Evolutionary conservation across 64 coral and sea anemone genomes (phyloP), one percentile per base, ranked within the genome.

Genomic region (Montipora foliosa): DNA sequence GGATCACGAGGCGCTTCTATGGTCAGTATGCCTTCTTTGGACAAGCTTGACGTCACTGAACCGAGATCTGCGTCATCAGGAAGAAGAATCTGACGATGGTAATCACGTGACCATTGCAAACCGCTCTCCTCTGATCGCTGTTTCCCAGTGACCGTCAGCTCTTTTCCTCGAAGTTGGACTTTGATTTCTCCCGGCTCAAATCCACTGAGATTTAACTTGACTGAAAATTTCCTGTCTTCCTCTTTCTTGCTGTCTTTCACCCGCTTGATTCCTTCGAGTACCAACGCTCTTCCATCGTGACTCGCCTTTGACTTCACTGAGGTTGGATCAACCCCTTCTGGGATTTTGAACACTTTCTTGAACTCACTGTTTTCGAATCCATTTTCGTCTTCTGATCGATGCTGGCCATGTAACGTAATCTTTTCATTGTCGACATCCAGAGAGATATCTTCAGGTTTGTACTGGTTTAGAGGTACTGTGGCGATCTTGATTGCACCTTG

Each of bases 1-100:
- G 45, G 62, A 6, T 86, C 45, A 86, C 82, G 82, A 68, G 66
- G 44, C 19, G 94, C 94, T 16, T 98, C 83, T 11, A 98, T 90
- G 47, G 82, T 94, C 51, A 98, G 84, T 11, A 87, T 51, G 8
- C 97, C 97, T 25, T 91, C 94, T 50, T 88, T 95, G 44, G 82
- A 79, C 9, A 98, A 70, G 4, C 83, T 81, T 45, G 97, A 90
- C 14, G 69, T 91, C 48, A 98, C 61, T 24, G 97, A 89, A n/a
- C 92, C 77, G 87, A 98, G 87, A 51, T 91, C 94, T 29, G 91
- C 92, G 68, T 96, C 97, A 82, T 89, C 77, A 14, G 97, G 97
- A 17, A 98, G 88, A 25, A 90, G 74, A 78, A 98, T 96, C 9
- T 93, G 91, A 15, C 97, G 94, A 10, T 89, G 95, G 55, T 68